phyloP scores from a whole-genome alignment of 2,797 vertebrate genomes.

The Pangasius macronema region DNA sequence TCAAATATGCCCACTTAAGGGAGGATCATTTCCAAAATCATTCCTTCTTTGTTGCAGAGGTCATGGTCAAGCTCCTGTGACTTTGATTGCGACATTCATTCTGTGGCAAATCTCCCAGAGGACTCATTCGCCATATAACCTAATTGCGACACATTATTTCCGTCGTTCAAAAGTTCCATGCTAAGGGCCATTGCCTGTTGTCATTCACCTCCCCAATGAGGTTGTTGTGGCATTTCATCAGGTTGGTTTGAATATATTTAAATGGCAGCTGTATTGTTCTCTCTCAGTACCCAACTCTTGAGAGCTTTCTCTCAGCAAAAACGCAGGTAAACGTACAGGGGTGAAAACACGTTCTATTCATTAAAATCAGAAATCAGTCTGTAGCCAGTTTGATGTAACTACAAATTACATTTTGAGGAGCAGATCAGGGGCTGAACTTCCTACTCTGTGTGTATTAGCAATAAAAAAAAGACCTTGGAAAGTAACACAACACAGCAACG shows the following conservation, averaged over 20 bases:
- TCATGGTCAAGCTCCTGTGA: conserved; percentile 2
- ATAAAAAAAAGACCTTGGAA: neutral
- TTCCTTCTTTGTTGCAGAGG: conserved; percentile 11
- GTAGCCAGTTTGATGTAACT: neutral
- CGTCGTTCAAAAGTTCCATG: conserved; percentile 41
- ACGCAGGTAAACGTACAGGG: neutral
- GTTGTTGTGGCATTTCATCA: conserved; percentile 43
- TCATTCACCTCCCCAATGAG: conserved; percentile 39
- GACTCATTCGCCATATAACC: neutral
- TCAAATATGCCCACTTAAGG: neutral
- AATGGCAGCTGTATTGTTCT: conserved; percentile 52
- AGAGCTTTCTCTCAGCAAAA: conserved; percentile 8
- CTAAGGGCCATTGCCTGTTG: conserved; percentile 39
- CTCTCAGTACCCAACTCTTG: conserved; percentile 25
- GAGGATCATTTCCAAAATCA: neutral
- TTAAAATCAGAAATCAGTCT: neutral
- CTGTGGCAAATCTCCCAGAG: conserved; percentile 13
- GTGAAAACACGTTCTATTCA: neutral
- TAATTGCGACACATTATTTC: conserved; percentile 25
- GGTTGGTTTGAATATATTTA: conserved; percentile 60
- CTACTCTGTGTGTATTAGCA: neutral
- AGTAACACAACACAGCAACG: neutral
- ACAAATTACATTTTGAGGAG: neutral
- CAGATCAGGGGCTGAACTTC: neutral
- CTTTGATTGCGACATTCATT: conserved; percentile 10